Conservation (phyloP, 2,888 invertebrate genomes). For the Gastracanthus pulcherrimus region DNA sequence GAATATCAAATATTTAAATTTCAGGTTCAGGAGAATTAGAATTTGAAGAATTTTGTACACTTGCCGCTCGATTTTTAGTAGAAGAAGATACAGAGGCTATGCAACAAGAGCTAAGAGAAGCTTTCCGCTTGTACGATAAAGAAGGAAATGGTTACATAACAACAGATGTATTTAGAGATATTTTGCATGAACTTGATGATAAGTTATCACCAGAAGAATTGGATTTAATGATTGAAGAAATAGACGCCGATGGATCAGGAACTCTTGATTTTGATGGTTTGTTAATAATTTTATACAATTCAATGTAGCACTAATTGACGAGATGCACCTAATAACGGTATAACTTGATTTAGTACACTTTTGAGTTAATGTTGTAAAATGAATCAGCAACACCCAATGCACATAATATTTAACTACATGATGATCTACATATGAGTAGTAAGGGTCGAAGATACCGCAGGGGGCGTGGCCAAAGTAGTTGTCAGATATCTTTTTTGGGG, state of each 20-base stretch:
- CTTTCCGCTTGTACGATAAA: slow-evolving; percentile 89
- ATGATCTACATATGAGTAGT: too few relatives aligned
- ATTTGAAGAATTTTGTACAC: slow-evolving; percentile 90
- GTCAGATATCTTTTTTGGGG: too few relatives aligned
- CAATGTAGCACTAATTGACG: too few relatives aligned
- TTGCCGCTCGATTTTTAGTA: slow-evolving; percentile 87
- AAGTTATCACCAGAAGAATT: slow-evolving; percentile 95
- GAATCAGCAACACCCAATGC: too few relatives aligned
- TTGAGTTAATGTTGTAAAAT: too few relatives aligned
- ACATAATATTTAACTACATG: too few relatives aligned
- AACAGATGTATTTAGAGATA: slow-evolving; percentile 92
- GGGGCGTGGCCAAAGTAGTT: too few relatives aligned
- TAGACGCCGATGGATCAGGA: slow-evolving; percentile 97
- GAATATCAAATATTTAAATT: too few relatives aligned
- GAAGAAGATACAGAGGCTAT: slow-evolving; percentile 87
- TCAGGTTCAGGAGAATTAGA: slow-evolving; percentile 92
- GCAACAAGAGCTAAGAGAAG: slow-evolving; percentile 85
- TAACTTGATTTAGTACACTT: too few relatives aligned
- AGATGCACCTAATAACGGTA: too few relatives aligned
- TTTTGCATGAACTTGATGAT: slow-evolving; percentile 95
- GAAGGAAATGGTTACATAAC: slow-evolving; percentile 96
- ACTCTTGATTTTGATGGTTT: slow-evolving; percentile 97
- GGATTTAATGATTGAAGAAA: slow-evolving; percentile 98
- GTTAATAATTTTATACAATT: not conserved
- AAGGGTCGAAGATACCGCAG: too few relatives aligned